Evolutionary conservation across 1,140 invertebrate species (phyloP).

Genomic region (Trissolcus basalis): DNA sequence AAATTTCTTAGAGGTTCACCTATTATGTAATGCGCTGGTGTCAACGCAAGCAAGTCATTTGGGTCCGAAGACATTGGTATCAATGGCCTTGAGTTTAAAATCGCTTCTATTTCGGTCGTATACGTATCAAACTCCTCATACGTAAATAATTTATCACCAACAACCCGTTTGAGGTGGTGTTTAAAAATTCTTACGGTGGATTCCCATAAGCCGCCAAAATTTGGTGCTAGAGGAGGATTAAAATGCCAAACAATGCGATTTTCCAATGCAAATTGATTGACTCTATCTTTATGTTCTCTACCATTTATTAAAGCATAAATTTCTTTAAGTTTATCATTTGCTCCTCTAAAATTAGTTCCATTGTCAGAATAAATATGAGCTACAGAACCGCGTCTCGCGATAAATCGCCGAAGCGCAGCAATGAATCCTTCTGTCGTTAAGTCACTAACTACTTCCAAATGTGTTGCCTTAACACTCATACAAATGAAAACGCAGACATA

Average conservation of each 20-base stretch:
- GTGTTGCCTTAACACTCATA: background rate
- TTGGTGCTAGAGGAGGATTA: constrained; percentile 14
- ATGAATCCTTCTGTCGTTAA: constrained; percentile 14
- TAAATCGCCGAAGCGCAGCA: constrained; percentile 7
- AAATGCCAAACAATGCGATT: constrained; percentile 17
- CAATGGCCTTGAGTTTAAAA: constrained; percentile 63
- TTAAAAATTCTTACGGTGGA: constrained; percentile 41
- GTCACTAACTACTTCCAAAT: constrained; percentile 7
- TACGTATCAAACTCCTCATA: constrained; percentile 53
- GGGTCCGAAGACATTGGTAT: constrained; percentile 58
- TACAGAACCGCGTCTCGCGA: background rate
- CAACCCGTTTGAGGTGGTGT: constrained; percentile 28
- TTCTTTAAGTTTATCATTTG: background rate
- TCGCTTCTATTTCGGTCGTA: constrained; percentile 31
- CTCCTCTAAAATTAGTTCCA: background rate
- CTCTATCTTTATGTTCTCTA: background rate
- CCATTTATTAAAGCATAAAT: background rate
- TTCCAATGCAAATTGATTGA: background rate
- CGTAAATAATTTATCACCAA: constrained; percentile 27
- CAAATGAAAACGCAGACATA: background rate
- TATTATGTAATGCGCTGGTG: constrained; percentile 30
- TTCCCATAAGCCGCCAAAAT: constrained; percentile 34
- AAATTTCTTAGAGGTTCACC: constrained; percentile 22
- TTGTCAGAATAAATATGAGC: background rate
- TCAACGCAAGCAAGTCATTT: constrained; percentile 60